Percentiles rank a stretch among this genome's conserved stretches.
Conservation (phyloP, 2,113 vertebrate species). For the Oenanthe melanoleuca region DNA sequence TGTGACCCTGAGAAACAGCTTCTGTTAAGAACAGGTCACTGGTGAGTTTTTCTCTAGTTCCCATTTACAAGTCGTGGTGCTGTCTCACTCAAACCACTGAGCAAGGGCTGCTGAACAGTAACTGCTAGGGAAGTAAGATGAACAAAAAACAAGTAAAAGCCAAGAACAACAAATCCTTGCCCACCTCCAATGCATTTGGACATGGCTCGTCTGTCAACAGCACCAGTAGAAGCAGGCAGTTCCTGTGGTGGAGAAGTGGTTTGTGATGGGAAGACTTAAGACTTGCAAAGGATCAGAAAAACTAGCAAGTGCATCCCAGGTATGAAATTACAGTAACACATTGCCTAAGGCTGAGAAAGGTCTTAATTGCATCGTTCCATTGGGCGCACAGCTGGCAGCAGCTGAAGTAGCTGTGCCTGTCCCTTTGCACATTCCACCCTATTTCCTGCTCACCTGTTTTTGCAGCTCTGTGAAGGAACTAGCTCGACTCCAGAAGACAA, state of each 20-base stretch:
- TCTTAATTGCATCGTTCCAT: background rate
- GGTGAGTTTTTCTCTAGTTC: background rate
- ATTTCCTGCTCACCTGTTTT: background rate
- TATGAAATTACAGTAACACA: conserved; percentile 29
- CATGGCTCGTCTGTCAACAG: background rate
- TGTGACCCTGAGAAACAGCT: conserved; percentile 22
- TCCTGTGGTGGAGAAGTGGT: background rate
- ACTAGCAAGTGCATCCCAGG: background rate
- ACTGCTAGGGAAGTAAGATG: background rate
- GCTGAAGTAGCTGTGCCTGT: background rate
- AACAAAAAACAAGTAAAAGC: background rate
- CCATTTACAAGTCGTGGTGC: background rate
- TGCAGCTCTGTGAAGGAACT: background rate
- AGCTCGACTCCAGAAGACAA: background rate
- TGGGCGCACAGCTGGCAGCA: background rate
- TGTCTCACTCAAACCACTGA: background rate
- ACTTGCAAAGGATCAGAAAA: conserved; percentile 38
- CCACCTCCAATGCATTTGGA: background rate
- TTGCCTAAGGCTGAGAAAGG: conserved; percentile 43
- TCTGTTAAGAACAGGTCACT: background rate
- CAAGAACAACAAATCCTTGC: background rate
- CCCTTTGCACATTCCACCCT: background rate
- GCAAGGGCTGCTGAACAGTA: background rate
- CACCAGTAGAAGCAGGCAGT: conserved; percentile 14
- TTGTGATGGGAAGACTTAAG: conserved; percentile 37